Evolutionary conservation across 2,888 invertebrate genomes (phyloP).

Genomic region (Ernsta delagoae): DNA sequence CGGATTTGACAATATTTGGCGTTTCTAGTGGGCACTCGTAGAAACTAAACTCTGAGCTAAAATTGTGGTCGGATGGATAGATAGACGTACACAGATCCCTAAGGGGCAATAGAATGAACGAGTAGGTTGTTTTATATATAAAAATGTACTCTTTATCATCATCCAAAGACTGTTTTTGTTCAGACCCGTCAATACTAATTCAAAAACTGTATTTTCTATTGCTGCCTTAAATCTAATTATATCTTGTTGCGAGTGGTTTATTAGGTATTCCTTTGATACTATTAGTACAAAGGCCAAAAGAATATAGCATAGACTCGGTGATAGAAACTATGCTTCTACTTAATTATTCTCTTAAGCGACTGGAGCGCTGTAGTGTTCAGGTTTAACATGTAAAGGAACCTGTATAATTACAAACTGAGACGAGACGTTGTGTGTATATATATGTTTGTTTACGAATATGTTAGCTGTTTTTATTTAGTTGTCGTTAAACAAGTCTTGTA

Average conservation of each 20-base stretch:
- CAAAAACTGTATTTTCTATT: not conserved
- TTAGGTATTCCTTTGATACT: constrained; percentile 34
- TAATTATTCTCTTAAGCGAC: constrained; percentile 36
- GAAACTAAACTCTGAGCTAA: too few relatives aligned
- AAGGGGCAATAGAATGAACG: not conserved
- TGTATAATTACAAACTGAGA: constrained; percentile 12
- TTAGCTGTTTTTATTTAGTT: constrained; percentile 44
- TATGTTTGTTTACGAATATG: not conserved
- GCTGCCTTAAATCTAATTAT: constrained; percentile 23
- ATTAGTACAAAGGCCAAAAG: constrained; percentile 34
- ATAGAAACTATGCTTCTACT: constrained; percentile 35
- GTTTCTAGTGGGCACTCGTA: too few relatives aligned
- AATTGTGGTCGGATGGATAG: not conserved
- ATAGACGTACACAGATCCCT: not conserved
- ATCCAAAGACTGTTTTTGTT: not conserved
- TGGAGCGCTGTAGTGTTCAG: constrained; percentile 21
- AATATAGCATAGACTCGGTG: constrained; percentile 30
- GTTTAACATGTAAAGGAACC: constrained; percentile 21
- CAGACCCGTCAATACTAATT: not conserved
- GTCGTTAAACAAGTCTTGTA: too few relatives aligned
- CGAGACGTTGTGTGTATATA: not conserved
- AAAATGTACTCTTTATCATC: not conserved
- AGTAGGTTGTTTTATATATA: too few relatives aligned
- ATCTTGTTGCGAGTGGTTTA: constrained; percentile 28
- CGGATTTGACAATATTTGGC: too few relatives aligned